These are phyloP conservation scores for Strix uralensis DNA, from an alignment of 2,113 vertebrate species.

Conservation along the genomic window DNA sequence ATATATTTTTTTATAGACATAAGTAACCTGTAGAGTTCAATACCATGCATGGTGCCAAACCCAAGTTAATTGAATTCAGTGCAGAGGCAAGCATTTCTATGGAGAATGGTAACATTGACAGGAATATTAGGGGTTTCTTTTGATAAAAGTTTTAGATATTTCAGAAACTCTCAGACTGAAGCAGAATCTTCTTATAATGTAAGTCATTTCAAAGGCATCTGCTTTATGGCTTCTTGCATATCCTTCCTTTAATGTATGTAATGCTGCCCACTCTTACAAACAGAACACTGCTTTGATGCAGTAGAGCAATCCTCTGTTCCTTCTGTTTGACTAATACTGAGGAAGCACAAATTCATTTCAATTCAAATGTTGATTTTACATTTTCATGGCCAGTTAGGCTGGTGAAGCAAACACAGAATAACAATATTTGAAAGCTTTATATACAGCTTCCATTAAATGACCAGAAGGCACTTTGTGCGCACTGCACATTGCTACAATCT, in stretches of 20 bases:
- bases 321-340: not conserved
- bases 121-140: not conserved
- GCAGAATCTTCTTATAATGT: not conserved
- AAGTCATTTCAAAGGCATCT: not conserved
- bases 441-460: not conserved
- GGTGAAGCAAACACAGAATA: not conserved
- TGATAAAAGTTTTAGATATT: not conserved
- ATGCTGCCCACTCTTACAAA: not conserved
- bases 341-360: not conserved
- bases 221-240: not conserved
- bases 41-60: not conserved
- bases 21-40: not conserved
- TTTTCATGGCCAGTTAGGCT: slow-evolving; percentile 11
- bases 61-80: not conserved
- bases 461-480: not conserved
- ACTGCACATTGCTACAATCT: not conserved
- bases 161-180: not conserved
- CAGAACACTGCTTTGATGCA: not conserved
- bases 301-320: not conserved
- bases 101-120: not conserved
- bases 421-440: not conserved
- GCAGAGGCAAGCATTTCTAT: not conserved
- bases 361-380: not conserved
- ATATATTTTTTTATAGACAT: not conserved
- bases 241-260: not conserved